Percentiles rank a stretch among this genome's conserved stretches.
These are phyloP conservation scores for Triops longicaudatus DNA, from an alignment of 1,140 invertebrate species.

Conservation along the genomic window DNA sequence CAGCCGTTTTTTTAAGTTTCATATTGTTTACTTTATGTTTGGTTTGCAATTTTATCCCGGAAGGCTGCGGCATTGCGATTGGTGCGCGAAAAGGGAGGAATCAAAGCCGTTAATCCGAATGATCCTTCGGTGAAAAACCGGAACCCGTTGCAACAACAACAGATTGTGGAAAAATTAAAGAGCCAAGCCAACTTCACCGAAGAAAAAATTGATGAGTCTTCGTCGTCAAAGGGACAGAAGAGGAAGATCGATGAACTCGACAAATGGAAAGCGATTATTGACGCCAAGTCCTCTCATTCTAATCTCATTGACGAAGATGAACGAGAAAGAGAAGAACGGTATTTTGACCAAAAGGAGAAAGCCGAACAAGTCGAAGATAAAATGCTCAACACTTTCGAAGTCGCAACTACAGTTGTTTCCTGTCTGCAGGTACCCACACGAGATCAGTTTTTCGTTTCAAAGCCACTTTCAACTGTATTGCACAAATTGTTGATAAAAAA, in stretches of 20 bases:
- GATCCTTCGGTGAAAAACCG: not conserved
- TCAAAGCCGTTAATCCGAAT: not conserved
- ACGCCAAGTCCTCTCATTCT: conserved; percentile 63
- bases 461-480: too few species aligned
- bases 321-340: conserved; percentile 66
- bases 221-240: not conserved
- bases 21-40: too few species aligned
- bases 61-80: not conserved
- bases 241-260: conserved; percentile 53
- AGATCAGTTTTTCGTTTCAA: not conserved
- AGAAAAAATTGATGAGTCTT: not conserved
- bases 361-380: conserved; percentile 89
- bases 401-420: conserved; percentile 26
- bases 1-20: too few species aligned
- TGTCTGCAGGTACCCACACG: conserved; percentile 18
- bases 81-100: not conserved
- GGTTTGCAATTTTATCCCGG: not conserved
- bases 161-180: not conserved
- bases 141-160: not conserved
- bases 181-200: not conserved
- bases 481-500: too few species aligned
- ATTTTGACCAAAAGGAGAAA: conserved; percentile 77
- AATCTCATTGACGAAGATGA: conserved; percentile 64
- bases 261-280: conserved; percentile 53
- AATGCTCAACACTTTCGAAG: conserved; percentile 72